phyloP scores from a whole-genome alignment of 2,113 vertebrate genomes.

The Aegithalos caudatus region DNA sequence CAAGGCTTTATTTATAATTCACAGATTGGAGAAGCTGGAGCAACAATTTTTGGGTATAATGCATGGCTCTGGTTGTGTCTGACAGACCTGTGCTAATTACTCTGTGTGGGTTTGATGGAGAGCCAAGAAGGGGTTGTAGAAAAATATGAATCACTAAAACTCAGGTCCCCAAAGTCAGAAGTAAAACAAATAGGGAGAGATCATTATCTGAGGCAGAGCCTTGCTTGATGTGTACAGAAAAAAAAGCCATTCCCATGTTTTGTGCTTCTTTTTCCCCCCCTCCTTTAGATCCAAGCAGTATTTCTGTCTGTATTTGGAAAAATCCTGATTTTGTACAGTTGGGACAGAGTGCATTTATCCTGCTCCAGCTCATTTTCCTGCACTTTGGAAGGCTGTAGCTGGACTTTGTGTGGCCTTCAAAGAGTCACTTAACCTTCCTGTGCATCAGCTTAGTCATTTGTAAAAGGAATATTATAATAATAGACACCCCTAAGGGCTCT shows the following conservation, averaged over 20 bases:
- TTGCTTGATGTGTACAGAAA: not conserved
- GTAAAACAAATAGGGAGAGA: conserved; percentile 51
- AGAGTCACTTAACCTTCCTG: conserved; percentile 26
- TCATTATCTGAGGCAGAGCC: conserved; percentile 30
- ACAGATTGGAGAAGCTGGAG: not conserved
- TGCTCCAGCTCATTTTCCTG: not conserved
- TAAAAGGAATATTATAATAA: conserved; percentile 29
- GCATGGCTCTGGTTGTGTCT: not conserved
- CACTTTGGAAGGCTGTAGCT: not conserved
- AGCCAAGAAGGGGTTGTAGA: conserved; percentile 26
- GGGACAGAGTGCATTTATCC: not conserved
- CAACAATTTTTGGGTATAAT: not conserved
- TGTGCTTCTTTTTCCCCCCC: not conserved
- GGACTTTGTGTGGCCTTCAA: conserved; percentile 52
- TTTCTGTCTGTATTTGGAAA: not conserved
- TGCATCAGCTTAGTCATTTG: conserved; percentile 28
- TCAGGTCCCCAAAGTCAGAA: conserved; percentile 45
- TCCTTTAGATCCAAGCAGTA: not conserved
- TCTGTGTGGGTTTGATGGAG: conserved; percentile 4
- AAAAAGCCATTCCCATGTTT: not conserved
- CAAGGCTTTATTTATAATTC: not conserved
- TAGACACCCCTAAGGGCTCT: conserved; percentile 1
- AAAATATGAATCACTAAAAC: conserved; percentile 47
- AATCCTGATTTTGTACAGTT: not conserved
- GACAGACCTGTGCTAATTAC: conserved; percentile 6